Conservation (phyloP, 1,140 invertebrate genomes). For the Adelges cooleyi region DNA sequence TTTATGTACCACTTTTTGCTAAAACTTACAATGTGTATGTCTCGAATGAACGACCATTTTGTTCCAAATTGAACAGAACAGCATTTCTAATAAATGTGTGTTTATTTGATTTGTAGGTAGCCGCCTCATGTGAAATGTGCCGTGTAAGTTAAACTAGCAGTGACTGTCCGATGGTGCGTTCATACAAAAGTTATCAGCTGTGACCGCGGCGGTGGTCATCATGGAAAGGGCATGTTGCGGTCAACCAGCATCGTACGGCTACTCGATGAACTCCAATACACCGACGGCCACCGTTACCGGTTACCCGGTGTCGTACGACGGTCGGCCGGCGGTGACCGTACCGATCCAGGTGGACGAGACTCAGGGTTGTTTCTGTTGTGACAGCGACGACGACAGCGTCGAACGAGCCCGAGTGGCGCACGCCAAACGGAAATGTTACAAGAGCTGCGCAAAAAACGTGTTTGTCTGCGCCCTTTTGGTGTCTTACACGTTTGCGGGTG, state of each 20-base stretch:
- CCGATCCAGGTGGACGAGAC: conserved; percentile 36
- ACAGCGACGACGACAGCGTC: conserved; percentile 37
- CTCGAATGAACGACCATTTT: no score
- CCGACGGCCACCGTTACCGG: not conserved
- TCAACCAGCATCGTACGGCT: conserved; percentile 1
- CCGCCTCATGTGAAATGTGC: no score
- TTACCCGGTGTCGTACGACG: not conserved
- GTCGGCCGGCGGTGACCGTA: conserved; percentile 30
- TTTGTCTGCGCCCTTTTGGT: conserved; percentile 77
- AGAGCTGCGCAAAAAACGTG: conserved; percentile 69
- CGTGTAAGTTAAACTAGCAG: no score
- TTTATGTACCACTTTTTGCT: no score
- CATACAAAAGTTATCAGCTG: not conserved
- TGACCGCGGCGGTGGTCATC: not conserved
- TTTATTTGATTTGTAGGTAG: no score
- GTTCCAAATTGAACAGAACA: no score
- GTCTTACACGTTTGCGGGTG: conserved; percentile 79
- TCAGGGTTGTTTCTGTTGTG: conserved; percentile 51
- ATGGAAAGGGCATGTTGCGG: conserved; percentile 16
- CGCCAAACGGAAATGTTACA: conserved; percentile 51
- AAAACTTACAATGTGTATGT: no score
- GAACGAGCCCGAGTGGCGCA: conserved; percentile 44
- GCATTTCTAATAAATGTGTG: no score
- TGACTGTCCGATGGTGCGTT: no score
- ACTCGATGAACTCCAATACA: not conserved